Evolutionary conservation across 2,888 invertebrate genomes (phyloP), one percentile per base, ranked within the genome.

Genomic region (Chesias legatella): DNA sequence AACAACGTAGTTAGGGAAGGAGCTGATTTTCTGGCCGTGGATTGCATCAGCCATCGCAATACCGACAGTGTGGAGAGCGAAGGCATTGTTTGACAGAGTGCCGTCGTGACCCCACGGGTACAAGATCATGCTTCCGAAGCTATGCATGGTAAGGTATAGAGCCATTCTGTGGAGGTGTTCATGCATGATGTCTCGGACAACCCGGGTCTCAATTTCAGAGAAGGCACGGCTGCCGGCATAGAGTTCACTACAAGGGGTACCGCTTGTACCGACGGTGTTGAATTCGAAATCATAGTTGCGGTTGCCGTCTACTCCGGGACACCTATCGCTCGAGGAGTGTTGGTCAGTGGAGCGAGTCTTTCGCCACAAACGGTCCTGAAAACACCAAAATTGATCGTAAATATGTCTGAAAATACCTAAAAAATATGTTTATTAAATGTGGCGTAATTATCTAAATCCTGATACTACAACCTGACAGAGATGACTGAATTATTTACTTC

Each of bases 231-330:
- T 72, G 0, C 95, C 95, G 2, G 90, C 89, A 67, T 80, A 94
- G 0, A 73, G 90, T 0, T 92, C 91, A 0, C 72, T 51, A 63
- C 94, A 94, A 6, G 90, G 90, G 28, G 63, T 71, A 10, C 31
- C 55, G 57, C 90, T 90, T 4, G 89, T 85, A 0, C 91, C 93
- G 43, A 75, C 84, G 65, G 86, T 89, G 80, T 90, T 91, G 94
- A 94, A 95, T 47, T 89, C 79, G 59, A 90, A 91, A 37, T 90
- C 93, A 58, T 91, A 95, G 77, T 95, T 95, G 1, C 95, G 83
- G 70, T 95, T 95, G 0, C 91, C 91, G 62, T 95, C 95, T 0
- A 91, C 91, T 7, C 95, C 95, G 2, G 77, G 75, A 53, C 94
- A 95, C 0, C 66, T 0, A 9, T 10, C 8, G 1, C 74, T 53